Evolutionary conservation across 1,140 invertebrate genomes (phyloP), one percentile per base, ranked within the genome.

Genomic region (Plodia interpunctella): DNA sequence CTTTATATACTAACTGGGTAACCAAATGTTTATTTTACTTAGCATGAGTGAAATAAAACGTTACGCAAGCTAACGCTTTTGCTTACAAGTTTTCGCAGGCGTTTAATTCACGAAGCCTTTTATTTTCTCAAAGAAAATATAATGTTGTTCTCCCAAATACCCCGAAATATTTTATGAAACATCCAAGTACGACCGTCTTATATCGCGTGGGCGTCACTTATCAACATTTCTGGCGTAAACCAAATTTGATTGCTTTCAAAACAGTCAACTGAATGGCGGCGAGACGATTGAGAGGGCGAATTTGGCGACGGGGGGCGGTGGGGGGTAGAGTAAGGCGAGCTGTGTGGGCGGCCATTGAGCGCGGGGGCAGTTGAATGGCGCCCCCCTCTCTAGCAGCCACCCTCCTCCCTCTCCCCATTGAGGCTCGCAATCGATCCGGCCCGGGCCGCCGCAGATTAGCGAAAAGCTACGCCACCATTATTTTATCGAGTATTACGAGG

Each of bases 321-420:
- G 44, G 54, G 21, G 54, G 64, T 49, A 15, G 62, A 21, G 62
- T 18, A 57, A 63, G 51, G 30, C 59, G 53, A 62, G 71, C 53
- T 64, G 82, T 72, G 84, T 85, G 74, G 84, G 84, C 77, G 80
- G 76, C 83, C 81, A 86, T 86, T 86, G 83, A 88, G 79, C 74
- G 70, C 75, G 84, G 83, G 83, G 80, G 84, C 71, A 77, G 83
- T 77, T 85, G 81, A 85, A 86, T 86, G 81, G 80, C 58, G 74
- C 66, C 57, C 70, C 72, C 57, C 70, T 70, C 66, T 6, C 21
- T 25, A 25, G 21, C 18, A 5, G n/a, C n/a, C n/a, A n/a, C n/a
- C n/a, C 18, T 68, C 72, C 74, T 69, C 74, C 74, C 59, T 68
- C 74, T 79, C 74, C 77, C 77, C 78, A 79, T 60, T 77, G 73